Conservation (phyloP, 2,113 vertebrate species). For the Ptyas mucosa region DNA sequence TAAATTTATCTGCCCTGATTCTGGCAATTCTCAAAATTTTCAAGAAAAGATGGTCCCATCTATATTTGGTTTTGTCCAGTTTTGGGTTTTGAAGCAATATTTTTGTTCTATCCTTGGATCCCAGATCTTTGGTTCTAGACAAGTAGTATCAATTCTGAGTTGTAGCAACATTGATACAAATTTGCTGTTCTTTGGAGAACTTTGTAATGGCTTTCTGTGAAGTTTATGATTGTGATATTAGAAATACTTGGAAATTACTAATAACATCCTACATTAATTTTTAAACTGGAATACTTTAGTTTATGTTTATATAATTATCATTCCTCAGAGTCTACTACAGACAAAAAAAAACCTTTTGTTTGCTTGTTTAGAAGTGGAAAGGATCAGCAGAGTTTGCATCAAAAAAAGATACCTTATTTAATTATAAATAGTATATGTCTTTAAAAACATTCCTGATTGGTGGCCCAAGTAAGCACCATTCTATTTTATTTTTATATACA, state of each 20-base stretch:
- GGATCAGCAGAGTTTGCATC: neutral
- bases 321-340: neutral
- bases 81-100: neutral
- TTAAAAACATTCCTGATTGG: neutral
- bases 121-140: neutral
- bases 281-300: neutral
- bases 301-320: neutral
- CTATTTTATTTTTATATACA: conserved; percentile 32
- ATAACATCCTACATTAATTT: neutral
- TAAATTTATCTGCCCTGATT: neutral
- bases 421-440: neutral
- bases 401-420: neutral
- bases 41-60: neutral
- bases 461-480: neutral
- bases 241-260: neutral
- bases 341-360: neutral
- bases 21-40: neutral
- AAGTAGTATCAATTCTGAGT: neutral
- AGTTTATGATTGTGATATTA: neutral
- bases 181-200: neutral
- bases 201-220: neutral
- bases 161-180: neutral
- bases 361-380: neutral
- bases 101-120: neutral
- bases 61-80: neutral